These are phyloP conservation scores for Drosophila chauvacae DNA, from an alignment of 1,140 invertebrate genomes.

Conservation along the genomic window DNA sequence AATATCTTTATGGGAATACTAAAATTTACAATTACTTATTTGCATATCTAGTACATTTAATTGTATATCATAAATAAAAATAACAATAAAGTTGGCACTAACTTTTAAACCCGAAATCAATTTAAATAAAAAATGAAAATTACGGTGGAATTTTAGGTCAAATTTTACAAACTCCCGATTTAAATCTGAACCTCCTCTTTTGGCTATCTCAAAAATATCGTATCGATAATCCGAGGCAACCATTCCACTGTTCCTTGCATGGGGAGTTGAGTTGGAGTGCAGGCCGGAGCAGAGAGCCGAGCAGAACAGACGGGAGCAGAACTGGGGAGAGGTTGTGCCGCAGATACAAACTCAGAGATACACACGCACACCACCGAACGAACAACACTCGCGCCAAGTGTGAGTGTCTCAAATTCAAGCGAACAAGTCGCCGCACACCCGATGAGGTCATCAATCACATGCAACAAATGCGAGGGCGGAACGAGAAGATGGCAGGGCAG, in stretches of 20 bases:
- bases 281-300: conserved; percentile 25
- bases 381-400: conserved; percentile 18
- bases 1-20: not conserved
- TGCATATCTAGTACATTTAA: not conserved
- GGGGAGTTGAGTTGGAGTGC: conserved; percentile 37
- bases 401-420: conserved; percentile 47
- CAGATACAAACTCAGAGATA: conserved; percentile 30
- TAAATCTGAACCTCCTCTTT: not conserved
- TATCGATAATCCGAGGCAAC: not conserved
- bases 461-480: conserved; percentile 52
- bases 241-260: conserved; percentile 33
- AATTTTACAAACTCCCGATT: not conserved
- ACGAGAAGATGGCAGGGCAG: conserved; percentile 9
- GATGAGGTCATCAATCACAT: conserved; percentile 81
- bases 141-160: not conserved
- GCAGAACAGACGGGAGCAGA: conserved; percentile 4
- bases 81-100: not conserved
- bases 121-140: not conserved
- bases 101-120: not conserved
- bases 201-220: not conserved
- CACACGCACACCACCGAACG: conserved; percentile 26
- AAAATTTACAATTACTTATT: not conserved
- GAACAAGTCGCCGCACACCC: conserved; percentile 45
- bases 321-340: conserved; percentile 24
- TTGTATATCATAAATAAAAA: not conserved